phyloP scores from a whole-genome alignment of 2,888 invertebrate species.

The Ceriagrion tenellum region DNA sequence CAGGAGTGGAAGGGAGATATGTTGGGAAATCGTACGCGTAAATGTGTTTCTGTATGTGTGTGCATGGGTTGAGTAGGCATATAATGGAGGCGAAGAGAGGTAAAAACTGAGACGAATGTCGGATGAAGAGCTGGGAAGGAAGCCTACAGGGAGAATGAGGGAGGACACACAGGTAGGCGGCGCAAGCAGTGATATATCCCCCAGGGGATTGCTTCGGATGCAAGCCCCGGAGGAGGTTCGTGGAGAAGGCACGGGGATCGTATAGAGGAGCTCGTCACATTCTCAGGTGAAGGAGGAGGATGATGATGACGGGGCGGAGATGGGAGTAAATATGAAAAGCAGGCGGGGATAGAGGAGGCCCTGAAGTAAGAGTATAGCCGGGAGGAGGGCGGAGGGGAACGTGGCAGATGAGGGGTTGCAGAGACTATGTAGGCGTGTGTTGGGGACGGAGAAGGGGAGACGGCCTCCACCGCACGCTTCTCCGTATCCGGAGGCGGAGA shows the following conservation, averaged over 20 bases:
- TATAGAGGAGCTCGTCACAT: conserved; percentile 24
- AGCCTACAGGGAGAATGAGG: background rate
- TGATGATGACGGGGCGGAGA: background rate
- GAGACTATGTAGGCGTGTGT: background rate
- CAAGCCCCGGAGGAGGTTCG: background rate
- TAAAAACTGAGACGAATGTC: conserved; percentile 7
- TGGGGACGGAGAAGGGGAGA: background rate
- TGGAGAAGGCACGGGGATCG: background rate
- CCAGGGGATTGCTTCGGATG: background rate
- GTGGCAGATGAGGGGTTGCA: background rate
- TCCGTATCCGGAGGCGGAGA: background rate
- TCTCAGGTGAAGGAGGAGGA: background rate
- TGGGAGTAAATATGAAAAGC: background rate
- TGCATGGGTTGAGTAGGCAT: background rate
- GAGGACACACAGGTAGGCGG: background rate
- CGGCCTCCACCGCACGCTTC: background rate
- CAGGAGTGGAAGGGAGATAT: background rate
- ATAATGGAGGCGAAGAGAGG: background rate
- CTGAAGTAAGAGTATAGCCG: background rate
- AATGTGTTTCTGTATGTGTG: background rate
- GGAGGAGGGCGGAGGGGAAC: background rate
- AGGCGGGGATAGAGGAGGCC: background rate
- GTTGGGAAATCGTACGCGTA: background rate
- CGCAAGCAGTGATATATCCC: background rate
- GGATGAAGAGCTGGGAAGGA: background rate